A percentile compares a stretch with the other conserved stretches of the same genome.
Evolutionary conservation across 2,888 invertebrate species (phyloP).

Genomic region (Mesorhabditis belari): DNA sequence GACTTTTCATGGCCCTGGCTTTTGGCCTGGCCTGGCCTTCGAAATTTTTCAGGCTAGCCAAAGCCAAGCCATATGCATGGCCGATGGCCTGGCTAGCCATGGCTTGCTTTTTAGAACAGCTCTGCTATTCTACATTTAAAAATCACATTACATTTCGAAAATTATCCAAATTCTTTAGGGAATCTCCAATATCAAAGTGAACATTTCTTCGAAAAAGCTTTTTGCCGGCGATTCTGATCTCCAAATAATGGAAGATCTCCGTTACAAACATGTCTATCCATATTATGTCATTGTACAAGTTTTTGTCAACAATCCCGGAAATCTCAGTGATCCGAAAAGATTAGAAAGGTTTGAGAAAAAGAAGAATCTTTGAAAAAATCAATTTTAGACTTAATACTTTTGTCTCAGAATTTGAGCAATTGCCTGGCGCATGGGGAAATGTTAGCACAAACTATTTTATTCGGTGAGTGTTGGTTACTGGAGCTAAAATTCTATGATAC

Average conservation of each 20-base stretch:
- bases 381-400: not conserved
- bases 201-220: slow-evolving; percentile 43
- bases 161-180: slow-evolving; percentile 30
- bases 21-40: too few relatives aligned
- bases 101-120: too few relatives aligned
- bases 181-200: slow-evolving; percentile 44
- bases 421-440: not conserved
- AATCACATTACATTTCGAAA: too few relatives aligned
- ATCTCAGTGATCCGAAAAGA: slow-evolving; percentile 30
- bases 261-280: slow-evolving; percentile 39
- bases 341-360: slow-evolving; percentile 18
- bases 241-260: slow-evolving; percentile 25
- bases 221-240: slow-evolving; percentile 42
- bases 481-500: too few relatives aligned
- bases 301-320: slow-evolving; percentile 38
- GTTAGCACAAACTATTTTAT: not conserved
- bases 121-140: too few relatives aligned
- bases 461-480: not conserved
- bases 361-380: not conserved
- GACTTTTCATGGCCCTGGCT: too few relatives aligned
- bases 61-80: too few relatives aligned
- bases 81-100: too few relatives aligned
- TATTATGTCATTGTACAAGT: slow-evolving; percentile 39
- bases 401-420: not conserved
- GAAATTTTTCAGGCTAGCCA: too few relatives aligned